Conservation (phyloP, 2,113 vertebrate genomes). For the Tachysurus fulvidraco region DNA sequence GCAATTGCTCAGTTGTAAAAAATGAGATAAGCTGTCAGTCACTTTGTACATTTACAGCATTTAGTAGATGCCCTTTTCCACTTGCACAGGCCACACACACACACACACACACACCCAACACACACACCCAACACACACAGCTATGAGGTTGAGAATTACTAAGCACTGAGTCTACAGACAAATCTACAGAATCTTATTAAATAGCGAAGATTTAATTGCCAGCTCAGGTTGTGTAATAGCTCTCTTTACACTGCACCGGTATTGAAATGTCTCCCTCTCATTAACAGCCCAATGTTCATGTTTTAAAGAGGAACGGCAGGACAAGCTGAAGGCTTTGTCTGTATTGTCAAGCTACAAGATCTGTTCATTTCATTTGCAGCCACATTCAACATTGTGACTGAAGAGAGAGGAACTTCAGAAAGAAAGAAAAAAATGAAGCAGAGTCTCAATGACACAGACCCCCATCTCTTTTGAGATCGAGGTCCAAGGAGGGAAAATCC, state of each 20-base stretch:
- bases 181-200: neutral
- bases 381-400: conserved; percentile 3
- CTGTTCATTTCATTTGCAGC: conserved; percentile 20
- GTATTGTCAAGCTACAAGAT: neutral
- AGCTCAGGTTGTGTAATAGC: neutral
- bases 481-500: conserved; percentile 44
- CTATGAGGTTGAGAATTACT: no score
- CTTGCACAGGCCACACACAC: no score
- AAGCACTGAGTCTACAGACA: neutral
- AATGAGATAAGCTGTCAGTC: no score
- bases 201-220: neutral
- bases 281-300: neutral
- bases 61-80: no score
- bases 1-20: no score
- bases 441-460: conserved; percentile 27
- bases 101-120: no score
- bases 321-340: neutral
- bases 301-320: neutral
- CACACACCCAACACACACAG: no score
- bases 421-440: conserved; percentile 13
- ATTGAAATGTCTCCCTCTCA: conserved; percentile 19
- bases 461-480: conserved; percentile 29
- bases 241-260: conserved; percentile 34
- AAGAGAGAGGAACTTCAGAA: conserved; percentile 17
- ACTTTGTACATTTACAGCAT: neutral